phyloP scores from a whole-genome alignment of 1,140 invertebrate genomes.

The Drosophila melanica region DNA sequence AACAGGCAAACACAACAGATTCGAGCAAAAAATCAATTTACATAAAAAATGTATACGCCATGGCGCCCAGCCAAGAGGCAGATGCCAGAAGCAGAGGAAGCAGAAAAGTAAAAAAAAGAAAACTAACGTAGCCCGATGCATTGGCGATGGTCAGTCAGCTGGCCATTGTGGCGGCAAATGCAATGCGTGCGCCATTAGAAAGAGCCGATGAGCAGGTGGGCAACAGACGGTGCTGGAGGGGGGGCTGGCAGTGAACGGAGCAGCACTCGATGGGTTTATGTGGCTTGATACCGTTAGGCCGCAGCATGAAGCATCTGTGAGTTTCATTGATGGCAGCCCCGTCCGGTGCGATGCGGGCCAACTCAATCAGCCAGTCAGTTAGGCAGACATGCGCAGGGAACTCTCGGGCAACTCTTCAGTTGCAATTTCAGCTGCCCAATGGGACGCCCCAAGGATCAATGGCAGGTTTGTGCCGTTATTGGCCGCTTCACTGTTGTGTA shows the following conservation, averaged over 20 bases:
- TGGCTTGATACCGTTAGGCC: constrained; percentile 64
- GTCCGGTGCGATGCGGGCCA: constrained; percentile 55
- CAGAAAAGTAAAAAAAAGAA: background rate
- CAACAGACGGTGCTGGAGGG: background rate
- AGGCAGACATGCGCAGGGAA: constrained; percentile 73
- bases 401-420: constrained; percentile 34
- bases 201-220: constrained; percentile 31
- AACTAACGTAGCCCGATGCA: constrained; percentile 11
- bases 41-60: constrained; percentile 79
- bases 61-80: constrained; percentile 60
- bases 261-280: constrained; percentile 19
- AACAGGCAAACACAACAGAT: constrained; percentile 8
- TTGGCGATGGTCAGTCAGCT: constrained; percentile 64
- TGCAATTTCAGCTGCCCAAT: constrained; percentile 53
- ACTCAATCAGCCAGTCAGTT: constrained; percentile 76
- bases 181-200: constrained; percentile 75
- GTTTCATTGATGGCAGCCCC: constrained; percentile 69
- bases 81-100: constrained; percentile 3
- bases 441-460: constrained; percentile 79
- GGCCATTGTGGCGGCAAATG: constrained; percentile 76
- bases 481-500: constrained; percentile 61
- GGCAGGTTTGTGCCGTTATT: constrained; percentile 80
- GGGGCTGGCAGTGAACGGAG: background rate
- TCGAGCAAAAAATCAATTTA: constrained; percentile 69
- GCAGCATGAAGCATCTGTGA: constrained; percentile 61